Base-by-base conservation (phyloP, 2,113 vertebrate species). In the Trichechus manatus region DNA sequence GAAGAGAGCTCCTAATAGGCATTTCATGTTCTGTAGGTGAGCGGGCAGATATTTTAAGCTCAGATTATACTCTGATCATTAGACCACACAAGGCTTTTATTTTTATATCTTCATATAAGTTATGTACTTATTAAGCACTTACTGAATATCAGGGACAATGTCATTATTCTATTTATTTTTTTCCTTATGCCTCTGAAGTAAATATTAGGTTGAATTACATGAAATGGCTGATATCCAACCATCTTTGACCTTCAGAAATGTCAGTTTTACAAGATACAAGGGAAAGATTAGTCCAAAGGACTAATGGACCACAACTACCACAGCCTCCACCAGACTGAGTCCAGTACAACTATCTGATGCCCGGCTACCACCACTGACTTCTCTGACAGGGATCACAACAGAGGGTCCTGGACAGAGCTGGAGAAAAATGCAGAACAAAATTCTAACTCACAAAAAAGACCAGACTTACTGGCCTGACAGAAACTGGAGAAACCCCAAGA, bases 61-160 rank as follows among this genome's bases (percentile, higher is more conserved):
- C 50, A 87, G 25, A 42, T 83, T 70, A 33, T 77, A 72, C 20
- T 87, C 19, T 47, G 22, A 83, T 5, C 9, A 80, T 83, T 91
- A 83, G 20, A 63, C 23, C 20, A 64, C 20, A 64, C 19, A 64
- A 36, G 20, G 0, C 27, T 78, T 82, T 89, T 68, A 42, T 84
- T 70, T 87, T 82, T 10, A 22, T 89, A 29, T 53, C 42, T 95
- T 87, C 87, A 59, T 80, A 91, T 84, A 92, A 88, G 23, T 81
- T 74, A 50, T 44, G 39, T 85, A 19, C 25, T 92, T 70, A 17
- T 53, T 93, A 82, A n/a, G 13, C 10, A 86, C 36, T 94, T 82
- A 83, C 47, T 87, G 27, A 85, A 47, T 13, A 75, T 22, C 36
- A 74, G 44, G 19, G 14, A 94, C 19, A 89, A 9, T 42, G 22